Percentiles rank a stretch among this genome's conserved stretches.
These are phyloP conservation scores for Cephus nigrinus DNA, from an alignment of 2,888 invertebrate species.

Conservation along the genomic window DNA sequence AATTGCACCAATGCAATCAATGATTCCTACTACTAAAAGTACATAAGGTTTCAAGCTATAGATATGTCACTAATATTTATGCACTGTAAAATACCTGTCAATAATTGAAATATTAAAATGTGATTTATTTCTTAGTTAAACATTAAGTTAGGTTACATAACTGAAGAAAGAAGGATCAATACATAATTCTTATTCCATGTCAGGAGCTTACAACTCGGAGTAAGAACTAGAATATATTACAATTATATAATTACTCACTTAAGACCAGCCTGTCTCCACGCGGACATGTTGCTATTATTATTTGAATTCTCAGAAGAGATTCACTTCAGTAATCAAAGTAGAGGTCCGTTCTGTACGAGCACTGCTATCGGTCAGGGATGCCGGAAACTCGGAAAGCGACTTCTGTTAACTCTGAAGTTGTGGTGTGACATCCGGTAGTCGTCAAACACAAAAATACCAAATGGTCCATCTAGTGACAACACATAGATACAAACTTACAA, in stretches of 20 bases:
- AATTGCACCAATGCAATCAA: constrained; percentile 4
- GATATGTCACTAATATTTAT: not conserved
- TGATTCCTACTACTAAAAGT: not conserved
- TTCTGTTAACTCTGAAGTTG: too few relatives aligned
- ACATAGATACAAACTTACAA: too few relatives aligned
- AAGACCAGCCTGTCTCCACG: constrained; percentile 86
- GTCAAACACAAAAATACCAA: too few relatives aligned
- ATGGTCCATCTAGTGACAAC: too few relatives aligned
- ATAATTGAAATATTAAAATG: not conserved
- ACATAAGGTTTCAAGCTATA: not conserved
- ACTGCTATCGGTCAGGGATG: too few relatives aligned
- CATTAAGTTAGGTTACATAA: constrained; percentile 25
- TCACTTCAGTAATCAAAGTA: too few relatives aligned
- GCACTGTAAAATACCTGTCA: not conserved
- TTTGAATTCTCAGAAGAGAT: too few relatives aligned
- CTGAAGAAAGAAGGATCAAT: constrained; percentile 2
- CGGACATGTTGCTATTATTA: constrained; percentile 72
- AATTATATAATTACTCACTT: constrained; percentile 73
- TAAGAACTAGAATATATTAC: not conserved
- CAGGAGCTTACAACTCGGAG: constrained; percentile 1
- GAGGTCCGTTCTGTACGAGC: too few relatives aligned
- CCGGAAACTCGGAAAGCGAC: too few relatives aligned
- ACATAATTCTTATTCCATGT: constrained; percentile 13
- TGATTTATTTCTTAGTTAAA: not conserved
- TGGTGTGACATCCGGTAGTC: too few relatives aligned